Evolutionary conservation across 2,113 vertebrate species (phyloP).

Genomic region (Myrmecobius fasciatus): DNA sequence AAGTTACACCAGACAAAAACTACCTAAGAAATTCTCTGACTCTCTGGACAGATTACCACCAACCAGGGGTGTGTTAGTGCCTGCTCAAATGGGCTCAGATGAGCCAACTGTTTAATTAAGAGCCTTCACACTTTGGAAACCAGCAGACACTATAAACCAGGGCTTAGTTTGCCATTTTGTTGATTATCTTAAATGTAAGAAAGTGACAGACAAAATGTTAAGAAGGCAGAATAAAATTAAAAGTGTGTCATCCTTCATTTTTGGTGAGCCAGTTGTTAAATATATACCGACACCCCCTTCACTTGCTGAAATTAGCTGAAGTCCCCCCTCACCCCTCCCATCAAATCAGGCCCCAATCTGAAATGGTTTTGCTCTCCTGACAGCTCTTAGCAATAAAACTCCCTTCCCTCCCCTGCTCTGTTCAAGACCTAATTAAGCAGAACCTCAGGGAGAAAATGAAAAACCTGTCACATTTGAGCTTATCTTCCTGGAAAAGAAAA

Average conservation of each 20-base stretch:
- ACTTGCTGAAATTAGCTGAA: not conserved
- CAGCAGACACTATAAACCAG: not conserved
- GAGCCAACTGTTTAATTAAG: not conserved
- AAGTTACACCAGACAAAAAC: not conserved
- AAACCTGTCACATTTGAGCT: not conserved
- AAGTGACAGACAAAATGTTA: not conserved
- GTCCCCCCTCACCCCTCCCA: not conserved
- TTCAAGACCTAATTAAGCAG: not conserved
- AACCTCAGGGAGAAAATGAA: conserved; percentile 5
- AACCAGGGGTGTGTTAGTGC: not conserved
- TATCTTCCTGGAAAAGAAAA: not conserved
- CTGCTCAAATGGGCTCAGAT: not conserved
- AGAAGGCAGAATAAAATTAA: not conserved
- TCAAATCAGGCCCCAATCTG: not conserved
- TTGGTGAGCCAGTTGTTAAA: not conserved
- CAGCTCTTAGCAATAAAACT: not conserved
- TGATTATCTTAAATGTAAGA: not conserved
- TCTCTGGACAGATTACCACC: not conserved
- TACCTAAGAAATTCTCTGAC: not conserved
- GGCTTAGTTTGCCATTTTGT: not conserved
- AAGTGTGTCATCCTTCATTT: not conserved
- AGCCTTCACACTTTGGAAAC: not conserved
- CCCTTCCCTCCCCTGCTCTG: not conserved
- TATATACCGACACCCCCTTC: not conserved
- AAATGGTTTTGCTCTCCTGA: not conserved